Evolutionary conservation across 2,797 vertebrate species (phyloP), one percentile per base, ranked within the genome.

Genomic region (Hapalemur alaotrensis): DNA sequence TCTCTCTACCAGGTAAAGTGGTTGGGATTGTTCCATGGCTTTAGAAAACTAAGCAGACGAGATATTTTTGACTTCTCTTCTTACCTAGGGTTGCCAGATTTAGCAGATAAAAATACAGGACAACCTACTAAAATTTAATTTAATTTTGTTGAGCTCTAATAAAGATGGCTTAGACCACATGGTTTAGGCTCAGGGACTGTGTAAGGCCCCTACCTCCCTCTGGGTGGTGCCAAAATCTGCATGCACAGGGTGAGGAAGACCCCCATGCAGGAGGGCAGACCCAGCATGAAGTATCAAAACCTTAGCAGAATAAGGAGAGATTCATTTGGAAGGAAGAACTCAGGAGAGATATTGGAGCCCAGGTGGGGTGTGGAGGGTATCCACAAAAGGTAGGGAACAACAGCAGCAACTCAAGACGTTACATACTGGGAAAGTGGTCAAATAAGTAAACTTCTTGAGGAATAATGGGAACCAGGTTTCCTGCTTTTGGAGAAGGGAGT

Each of bases 101-200:
- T 87, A 90, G 59, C 70, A 93, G 43, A 82, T 30, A 90, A 94
- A 95, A 67, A 93, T 69, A 90, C 2, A 85, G 52, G 54, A 81
- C 54, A 81, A n/a, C 22, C 48, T 78, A 57, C 23, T 57, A 84
- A 65, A 43, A 67, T 32, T 85, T 73, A 87, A 48, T 81, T 70
- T 78, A 46, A 91, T 22, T 32, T 38, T 70, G 43, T 63, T 43
- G 22, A 52, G 30, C 32, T n/a, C 4, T 63, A 48, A 25, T 38
- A 61, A 86, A 86, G 54, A 88, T 17, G 9, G 25, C 61, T 72
- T 84, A 28, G 20, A 87, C 14, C 18, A 25, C 30, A 14, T 46
- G 70, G 17, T 35, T 81, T 75, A 86, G 25, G 18, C 22, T 50
- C 5, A 73, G 17, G 67, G 57, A 13, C 72, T 28, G 35, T 63